Percentiles rank a stretch among this genome's conserved stretches.
Evolutionary conservation across 2,888 invertebrate genomes (phyloP).

Genomic region (Pimpla rufipes): DNA sequence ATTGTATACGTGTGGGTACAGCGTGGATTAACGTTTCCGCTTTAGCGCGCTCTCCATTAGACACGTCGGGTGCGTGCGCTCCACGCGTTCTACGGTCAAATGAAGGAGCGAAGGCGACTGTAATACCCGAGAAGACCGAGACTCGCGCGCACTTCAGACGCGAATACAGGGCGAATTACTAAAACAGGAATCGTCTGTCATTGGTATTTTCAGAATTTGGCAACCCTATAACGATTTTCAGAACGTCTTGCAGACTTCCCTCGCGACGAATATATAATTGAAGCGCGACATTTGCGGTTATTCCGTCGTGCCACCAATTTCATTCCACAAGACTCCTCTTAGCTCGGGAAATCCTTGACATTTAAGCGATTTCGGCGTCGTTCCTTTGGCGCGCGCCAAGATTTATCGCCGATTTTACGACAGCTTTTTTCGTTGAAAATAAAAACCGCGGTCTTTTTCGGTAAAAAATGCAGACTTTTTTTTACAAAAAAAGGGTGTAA

Average conservation of each 20-base stretch:
- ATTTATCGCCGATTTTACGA: too few relatives aligned
- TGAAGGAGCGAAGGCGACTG: not conserved
- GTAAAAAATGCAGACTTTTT: too few relatives aligned
- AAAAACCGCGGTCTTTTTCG: too few relatives aligned
- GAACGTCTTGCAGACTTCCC: not conserved
- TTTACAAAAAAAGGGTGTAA: too few relatives aligned
- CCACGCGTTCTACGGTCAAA: conserved; percentile 1
- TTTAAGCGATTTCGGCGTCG: too few relatives aligned
- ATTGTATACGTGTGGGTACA: conserved; percentile 11
- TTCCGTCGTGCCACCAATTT: not conserved
- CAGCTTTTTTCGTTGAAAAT: too few relatives aligned
- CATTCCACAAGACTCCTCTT: too few relatives aligned
- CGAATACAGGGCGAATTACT: not conserved
- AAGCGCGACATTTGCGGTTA: not conserved
- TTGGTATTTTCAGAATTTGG: not conserved
- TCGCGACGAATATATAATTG: not conserved
- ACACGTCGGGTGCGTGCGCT: not conserved
- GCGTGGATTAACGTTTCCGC: conserved; percentile 33
- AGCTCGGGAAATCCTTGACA: too few relatives aligned
- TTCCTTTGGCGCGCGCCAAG: too few relatives aligned
- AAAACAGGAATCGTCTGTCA: not conserved
- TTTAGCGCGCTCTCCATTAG: conserved; percentile 26
- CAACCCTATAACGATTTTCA: not conserved
- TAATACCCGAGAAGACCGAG: not conserved
- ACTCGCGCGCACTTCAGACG: not conserved